Conservation (phyloP, 2,113 vertebrate genomes). For the Cepphus grylle region DNA sequence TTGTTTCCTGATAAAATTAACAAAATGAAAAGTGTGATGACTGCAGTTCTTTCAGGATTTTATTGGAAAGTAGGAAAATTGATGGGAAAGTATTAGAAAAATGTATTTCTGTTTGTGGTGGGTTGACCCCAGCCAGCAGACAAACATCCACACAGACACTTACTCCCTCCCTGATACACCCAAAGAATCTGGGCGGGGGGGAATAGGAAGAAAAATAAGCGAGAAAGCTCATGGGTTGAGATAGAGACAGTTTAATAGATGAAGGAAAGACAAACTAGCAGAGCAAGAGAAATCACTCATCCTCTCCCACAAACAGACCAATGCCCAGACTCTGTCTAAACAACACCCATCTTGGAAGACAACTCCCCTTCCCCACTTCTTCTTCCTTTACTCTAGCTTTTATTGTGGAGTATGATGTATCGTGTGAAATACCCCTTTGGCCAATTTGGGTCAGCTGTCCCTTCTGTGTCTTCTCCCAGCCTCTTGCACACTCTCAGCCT, state of each 20-base stretch:
- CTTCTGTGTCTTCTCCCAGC: neutral
- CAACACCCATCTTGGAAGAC: neutral
- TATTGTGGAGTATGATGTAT: neutral
- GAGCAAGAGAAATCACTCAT: neutral
- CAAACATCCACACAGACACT: neutral
- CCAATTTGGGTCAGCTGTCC: neutral
- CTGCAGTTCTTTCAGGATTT: neutral
- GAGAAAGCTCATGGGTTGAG: neutral
- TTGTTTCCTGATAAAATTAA: neutral
- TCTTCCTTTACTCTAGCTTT: neutral
- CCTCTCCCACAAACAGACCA: neutral
- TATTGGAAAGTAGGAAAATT: neutral
- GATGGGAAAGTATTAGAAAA: neutral
- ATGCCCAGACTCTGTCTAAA: neutral
- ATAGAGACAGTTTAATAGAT: neutral
- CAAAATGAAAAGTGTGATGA: neutral
- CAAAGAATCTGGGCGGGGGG: neutral
- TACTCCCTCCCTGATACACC: fast-evolving
- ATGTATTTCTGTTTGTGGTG: neutral
- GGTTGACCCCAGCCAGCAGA: neutral
- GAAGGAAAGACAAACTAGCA: neutral
- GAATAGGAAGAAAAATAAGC: neutral
- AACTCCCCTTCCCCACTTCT: fast-evolving
- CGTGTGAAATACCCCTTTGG: neutral
- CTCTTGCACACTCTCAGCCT: neutral